A percentile compares a stretch with the other conserved stretches of the same genome.
Conservation (phyloP, 2,797 vertebrate species). For the Tamandua tetradactyla region DNA sequence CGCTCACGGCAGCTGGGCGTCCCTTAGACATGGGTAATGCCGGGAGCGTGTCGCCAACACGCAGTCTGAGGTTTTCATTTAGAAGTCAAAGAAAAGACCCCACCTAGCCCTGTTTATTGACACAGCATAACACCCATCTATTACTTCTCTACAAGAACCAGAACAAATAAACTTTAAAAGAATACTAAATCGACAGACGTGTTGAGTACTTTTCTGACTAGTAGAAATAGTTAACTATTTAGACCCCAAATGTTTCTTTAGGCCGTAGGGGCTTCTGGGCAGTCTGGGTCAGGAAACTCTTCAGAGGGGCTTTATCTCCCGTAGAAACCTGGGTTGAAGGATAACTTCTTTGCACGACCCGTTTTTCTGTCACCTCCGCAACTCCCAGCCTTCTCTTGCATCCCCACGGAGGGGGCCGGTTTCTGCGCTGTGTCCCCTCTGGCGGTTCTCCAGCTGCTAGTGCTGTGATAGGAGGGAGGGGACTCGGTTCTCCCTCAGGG, state of each 20-base stretch:
- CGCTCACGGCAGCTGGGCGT: background rate
- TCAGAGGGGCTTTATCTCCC: background rate
- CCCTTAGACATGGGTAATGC: background rate
- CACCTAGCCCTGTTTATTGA: background rate
- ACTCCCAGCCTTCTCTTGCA: background rate
- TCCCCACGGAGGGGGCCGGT: background rate
- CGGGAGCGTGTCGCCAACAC: background rate
- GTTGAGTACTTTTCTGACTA: background rate
- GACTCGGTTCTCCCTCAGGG: background rate
- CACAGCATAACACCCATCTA: background rate
- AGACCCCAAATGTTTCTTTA: background rate
- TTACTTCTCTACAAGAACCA: background rate
- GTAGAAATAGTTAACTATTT: background rate
- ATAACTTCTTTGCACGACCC: background rate
- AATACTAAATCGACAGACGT: background rate
- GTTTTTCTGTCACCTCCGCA: background rate
- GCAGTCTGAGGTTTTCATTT: background rate
- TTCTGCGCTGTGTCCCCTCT: background rate
- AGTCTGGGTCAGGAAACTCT: background rate
- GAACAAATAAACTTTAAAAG: constrained; percentile 27
- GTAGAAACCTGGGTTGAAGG: background rate
- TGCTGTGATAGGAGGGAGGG: background rate
- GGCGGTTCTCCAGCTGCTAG: background rate
- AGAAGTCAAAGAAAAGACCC: background rate
- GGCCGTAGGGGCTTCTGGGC: background rate